These are phyloP conservation scores for Andrena praecox DNA, from an alignment of 2,888 invertebrate genomes.

Conservation along the genomic window DNA sequence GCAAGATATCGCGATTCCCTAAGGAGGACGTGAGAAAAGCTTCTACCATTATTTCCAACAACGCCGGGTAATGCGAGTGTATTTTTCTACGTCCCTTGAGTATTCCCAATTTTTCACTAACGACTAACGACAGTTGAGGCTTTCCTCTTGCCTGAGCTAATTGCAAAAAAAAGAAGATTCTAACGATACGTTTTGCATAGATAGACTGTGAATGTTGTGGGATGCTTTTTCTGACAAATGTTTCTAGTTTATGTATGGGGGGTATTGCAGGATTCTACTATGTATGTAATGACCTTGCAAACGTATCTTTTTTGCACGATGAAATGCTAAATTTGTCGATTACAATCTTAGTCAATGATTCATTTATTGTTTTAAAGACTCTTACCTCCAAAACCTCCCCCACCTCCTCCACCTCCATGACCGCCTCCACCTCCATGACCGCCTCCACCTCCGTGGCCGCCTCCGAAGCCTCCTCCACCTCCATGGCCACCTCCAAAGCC, in stretches of 20 bases:
- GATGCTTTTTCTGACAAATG: background rate
- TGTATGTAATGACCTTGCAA: too few relatives aligned
- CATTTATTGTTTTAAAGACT: too few relatives aligned
- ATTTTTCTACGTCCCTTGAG: background rate
- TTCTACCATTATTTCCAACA: conserved; percentile 24
- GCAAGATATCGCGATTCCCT: conserved; percentile 14
- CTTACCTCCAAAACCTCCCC: conserved; percentile 40
- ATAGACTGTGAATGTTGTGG: background rate
- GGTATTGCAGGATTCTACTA: too few relatives aligned
- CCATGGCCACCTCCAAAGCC: conserved; percentile 9
- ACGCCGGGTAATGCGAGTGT: background rate
- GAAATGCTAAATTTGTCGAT: too few relatives aligned
- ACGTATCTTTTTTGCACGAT: too few relatives aligned
- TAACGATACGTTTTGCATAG: background rate
- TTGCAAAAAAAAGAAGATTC: background rate
- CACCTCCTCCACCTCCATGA: conserved; percentile 31
- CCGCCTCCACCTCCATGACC: conserved; percentile 41
- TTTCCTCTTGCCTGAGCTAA: background rate
- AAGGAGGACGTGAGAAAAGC: conserved; percentile 50
- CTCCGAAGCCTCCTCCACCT: conserved; percentile 26
- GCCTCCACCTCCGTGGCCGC: conserved; percentile 28
- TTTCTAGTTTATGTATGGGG: background rate
- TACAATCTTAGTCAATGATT: too few relatives aligned
- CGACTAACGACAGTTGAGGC: background rate
- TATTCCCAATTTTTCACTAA: background rate